phyloP scores from a whole-genome alignment of 2,888 invertebrate genomes.

The Drymonia ruficornis region DNA sequence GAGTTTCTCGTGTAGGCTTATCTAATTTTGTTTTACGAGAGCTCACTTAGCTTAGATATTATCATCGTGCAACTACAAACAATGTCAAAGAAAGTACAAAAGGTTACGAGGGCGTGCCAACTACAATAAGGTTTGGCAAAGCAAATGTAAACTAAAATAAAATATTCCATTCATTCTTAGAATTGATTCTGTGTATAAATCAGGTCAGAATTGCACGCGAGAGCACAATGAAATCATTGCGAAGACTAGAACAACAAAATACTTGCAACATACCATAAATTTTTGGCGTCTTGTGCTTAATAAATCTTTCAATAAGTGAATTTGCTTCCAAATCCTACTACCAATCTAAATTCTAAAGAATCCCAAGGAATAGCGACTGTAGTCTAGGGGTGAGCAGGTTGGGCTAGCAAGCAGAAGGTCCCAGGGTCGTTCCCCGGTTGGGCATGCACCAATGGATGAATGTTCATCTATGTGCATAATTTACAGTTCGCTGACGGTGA shows the following conservation, averaged over 20 bases:
- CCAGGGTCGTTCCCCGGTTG: no score
- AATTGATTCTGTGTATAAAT: background rate
- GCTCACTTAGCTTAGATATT: slow-evolving; percentile 15
- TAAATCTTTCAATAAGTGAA: background rate
- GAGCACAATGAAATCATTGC: background rate
- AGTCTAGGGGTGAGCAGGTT: no score
- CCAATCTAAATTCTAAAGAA: no score
- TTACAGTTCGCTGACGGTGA: no score
- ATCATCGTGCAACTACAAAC: slow-evolving; percentile 20
- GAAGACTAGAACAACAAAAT: background rate
- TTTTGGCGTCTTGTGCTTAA: background rate
- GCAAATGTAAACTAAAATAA: slow-evolving; percentile 10
- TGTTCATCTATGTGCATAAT: no score
- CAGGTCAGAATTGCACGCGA: background rate
- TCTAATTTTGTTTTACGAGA: slow-evolving; percentile 34
- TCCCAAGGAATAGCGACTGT: no score
- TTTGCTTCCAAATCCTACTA: background rate
- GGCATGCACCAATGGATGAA: no score
- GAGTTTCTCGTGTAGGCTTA: slow-evolving; percentile 39
- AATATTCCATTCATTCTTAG: slow-evolving; percentile 4
- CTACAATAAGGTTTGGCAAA: slow-evolving; percentile 13
- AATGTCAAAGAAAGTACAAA: slow-evolving; percentile 21
- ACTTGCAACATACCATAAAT: background rate
- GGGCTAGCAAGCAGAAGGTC: no score
- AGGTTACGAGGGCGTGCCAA: slow-evolving; percentile 12